Evolutionary conservation across 1,140 invertebrate genomes (phyloP).

Genomic region (Neodiprion pinetum): DNA sequence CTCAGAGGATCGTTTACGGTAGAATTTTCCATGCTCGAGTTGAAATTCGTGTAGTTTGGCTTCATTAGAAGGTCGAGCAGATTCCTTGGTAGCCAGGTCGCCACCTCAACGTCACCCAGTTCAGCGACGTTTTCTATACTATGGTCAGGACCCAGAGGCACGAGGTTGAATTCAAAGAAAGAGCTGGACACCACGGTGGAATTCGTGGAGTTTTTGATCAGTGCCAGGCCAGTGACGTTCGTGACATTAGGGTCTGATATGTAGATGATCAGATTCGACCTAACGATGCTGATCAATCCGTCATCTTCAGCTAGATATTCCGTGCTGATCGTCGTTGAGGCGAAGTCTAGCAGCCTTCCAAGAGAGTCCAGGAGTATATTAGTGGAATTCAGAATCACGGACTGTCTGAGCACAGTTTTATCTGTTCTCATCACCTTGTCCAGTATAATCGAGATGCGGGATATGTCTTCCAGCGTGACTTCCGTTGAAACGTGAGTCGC

Average conservation of each 20-base stretch:
- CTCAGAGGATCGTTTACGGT: slow-evolving; percentile 24
- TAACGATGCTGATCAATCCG: slow-evolving; percentile 47
- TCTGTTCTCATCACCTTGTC: slow-evolving; percentile 60
- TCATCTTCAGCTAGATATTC: slow-evolving; percentile 27
- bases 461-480: slow-evolving; percentile 54
- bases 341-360: slow-evolving; percentile 51
- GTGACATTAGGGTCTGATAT: slow-evolving; percentile 61
- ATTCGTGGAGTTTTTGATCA: slow-evolving; percentile 44
- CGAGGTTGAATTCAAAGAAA: slow-evolving; percentile 58
- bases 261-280: slow-evolving; percentile 61
- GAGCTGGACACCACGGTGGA: slow-evolving; percentile 24
- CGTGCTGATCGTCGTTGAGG: not conserved
- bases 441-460: slow-evolving; percentile 59
- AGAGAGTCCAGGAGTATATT: slow-evolving; percentile 63
- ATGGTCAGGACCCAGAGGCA: slow-evolving; percentile 57
- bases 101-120: slow-evolving; percentile 61
- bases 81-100: slow-evolving; percentile 61
- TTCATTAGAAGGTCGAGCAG: slow-evolving; percentile 43
- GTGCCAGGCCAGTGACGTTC: slow-evolving; percentile 66
- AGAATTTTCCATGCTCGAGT: slow-evolving; percentile 30
- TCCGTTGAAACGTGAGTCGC: slow-evolving; percentile 41
- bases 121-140: slow-evolving; percentile 55
- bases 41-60: slow-evolving; percentile 29
- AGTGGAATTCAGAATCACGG: slow-evolving; percentile 62
- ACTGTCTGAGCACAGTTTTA: slow-evolving; percentile 52